Base-by-base conservation (phyloP, 92 coral and sea anemone genomes). In the Palythoa grandiflora region DNA sequence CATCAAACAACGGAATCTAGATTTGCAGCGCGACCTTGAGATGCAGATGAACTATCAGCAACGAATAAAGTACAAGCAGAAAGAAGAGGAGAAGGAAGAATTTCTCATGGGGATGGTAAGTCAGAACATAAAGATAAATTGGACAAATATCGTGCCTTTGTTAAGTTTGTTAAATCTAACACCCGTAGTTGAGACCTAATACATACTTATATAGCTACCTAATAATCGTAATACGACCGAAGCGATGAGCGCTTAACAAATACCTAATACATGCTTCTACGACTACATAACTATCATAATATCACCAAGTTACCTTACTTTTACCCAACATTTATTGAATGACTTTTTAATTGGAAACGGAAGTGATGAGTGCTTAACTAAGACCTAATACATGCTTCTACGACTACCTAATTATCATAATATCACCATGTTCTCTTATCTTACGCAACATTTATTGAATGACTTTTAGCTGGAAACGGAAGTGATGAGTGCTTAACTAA, bases 41-140 rank as follows among this genome's bases (percentile, higher is more conserved):
- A 94, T 93, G 98, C 99, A 97, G 89, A 97, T 97, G 38, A 98
- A 90, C 52, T 97, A 97, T 83, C 98, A 95, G 57, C 89, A 86
- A 52, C 89, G 92, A 50, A 61, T 93, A 66, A 95, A 92, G 80
- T 87, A 89, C 54, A 93, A 89, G 28, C 95, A 94, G 59, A 86
- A 89, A 80, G 98, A 95, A 16, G 97, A 95, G 38, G 99, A 95
- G 70, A 91, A 84, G 21, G 91, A 96, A 50, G 98, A 97, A 35
- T 97, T 92, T 89, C 77, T 93, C 28, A 79, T 93, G 61, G 99
- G 99, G 88, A 94, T 95, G 98, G 99, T 96, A 61, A 73, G 92
- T 80, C 28, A 28, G 28, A 28, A 0, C 28, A 28, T 28, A 28
- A 28, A 28, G 28, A 28, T 28, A 28, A 28, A 28, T 28, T 28